Evolutionary conservation across 2,888 invertebrate genomes (phyloP), one percentile per base, ranked within the genome.

Genomic region (Acanthosepion pharaonis): DNA sequence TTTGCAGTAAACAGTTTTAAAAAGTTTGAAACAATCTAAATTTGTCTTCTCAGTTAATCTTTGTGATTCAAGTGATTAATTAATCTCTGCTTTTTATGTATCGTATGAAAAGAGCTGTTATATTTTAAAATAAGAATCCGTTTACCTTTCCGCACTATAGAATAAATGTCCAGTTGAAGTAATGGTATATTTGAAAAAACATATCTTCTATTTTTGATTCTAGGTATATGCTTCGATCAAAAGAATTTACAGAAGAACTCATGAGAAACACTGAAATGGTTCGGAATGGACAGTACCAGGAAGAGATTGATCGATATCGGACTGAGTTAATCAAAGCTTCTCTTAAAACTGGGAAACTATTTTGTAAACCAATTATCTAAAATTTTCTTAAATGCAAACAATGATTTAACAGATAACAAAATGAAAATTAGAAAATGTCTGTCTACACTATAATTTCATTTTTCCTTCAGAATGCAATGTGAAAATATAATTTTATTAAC

Each of bases 241-340:
- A n/a, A n/a, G n/a, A 78, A 78, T 78, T 78, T n/a, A 78, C 78
- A 5, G 78, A 78, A 78, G 78, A 78, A 78, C n/a, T 78, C 15
- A 78, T 78, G 78, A 78, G 78, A 78, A 78, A 78, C n/a, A 78
- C n/a, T 11, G 78, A 78, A 78, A 78, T 78, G 78, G n/a, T 78
- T 15, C 78, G n/a, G 15, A 78, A 78, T 78, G 78, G 3, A 15
- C n/a, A 78, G 33, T 33, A 33, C 78, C n/a, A 78, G 15, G 15
- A n/a, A n/a, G n/a, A 33, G 20, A 78, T 78, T 4, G 78, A 78
- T 33, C 78, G 33, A 15, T 78, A 78, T 78, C 78, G 78, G n/a
- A 33, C 33, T 11, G 78, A n/a, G n/a, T 78, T 78, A 78, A 78
- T 78, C n/a, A n/a, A 33, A 78, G 78, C 78, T 78, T 78, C 78